phyloP scores from a whole-genome alignment of 2,113 vertebrate species.

The Sinocyclocheilus anshuiensis region DNA sequence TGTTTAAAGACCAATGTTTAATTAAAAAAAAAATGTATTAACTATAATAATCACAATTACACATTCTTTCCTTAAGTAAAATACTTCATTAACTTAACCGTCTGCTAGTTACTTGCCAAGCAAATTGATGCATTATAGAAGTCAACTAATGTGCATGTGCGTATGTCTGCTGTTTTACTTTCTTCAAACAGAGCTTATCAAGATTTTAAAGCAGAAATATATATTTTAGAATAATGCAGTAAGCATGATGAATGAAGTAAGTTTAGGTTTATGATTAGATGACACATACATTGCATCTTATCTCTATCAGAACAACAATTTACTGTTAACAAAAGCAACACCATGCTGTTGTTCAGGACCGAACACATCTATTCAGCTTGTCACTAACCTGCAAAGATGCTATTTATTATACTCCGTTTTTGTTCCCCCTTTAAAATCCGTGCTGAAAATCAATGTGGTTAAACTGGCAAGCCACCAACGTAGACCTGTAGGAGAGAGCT shows the following conservation, averaged over 20 bases:
- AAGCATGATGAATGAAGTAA: not conserved
- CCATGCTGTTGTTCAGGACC: not conserved
- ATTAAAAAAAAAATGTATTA: not conserved
- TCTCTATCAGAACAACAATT: not conserved
- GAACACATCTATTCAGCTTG: slow-evolving; percentile 21
- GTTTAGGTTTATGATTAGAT: slow-evolving; percentile 20
- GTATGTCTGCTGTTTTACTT: not conserved
- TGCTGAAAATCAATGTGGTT: slow-evolving; percentile 18
- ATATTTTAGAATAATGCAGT: not conserved
- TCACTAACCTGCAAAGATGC: slow-evolving; percentile 30
- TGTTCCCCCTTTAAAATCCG: slow-evolving; percentile 12
- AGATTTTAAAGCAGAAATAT: not conserved
- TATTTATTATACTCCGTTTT: slow-evolving; percentile 25
- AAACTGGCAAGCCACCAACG: slow-evolving; percentile 11
- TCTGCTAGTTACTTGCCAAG: not conserved
- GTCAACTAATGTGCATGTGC: not conserved
- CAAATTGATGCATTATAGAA: not conserved
- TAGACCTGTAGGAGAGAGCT: slow-evolving; percentile 22
- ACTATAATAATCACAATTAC: not conserved
- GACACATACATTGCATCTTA: not conserved
- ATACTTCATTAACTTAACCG: not conserved
- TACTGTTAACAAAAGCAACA: not conserved
- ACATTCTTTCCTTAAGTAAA: not conserved
- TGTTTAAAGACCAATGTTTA: no score
- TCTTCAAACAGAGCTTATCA: not conserved